Base-by-base conservation (phyloP, 2,888 invertebrate genomes). In the Sinhomidia bicolor region DNA sequence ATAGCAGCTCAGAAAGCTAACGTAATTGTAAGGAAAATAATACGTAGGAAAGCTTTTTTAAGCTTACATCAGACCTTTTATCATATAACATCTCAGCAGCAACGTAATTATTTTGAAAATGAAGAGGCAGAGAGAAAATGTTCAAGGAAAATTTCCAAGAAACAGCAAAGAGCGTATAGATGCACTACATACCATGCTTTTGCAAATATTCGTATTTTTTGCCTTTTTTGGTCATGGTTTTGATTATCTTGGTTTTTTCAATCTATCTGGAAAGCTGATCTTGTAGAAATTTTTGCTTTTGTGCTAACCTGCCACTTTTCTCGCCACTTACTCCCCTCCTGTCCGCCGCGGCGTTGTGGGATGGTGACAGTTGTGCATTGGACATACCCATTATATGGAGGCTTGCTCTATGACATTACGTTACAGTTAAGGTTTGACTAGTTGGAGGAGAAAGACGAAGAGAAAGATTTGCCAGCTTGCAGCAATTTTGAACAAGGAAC, bases 391-490 rank as follows among this genome's bases (percentile, higher is more conserved):
- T 68, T 17, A 17, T 65, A 65, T 23, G 32, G 68, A 36, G 17
- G 36, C 6, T 68, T 36, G 68, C 68, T 36, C 32, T 68, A 32
- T 68, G 68, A 68, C 68, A 68, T 36, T 36, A 32, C 32, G n/a
- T 68, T 68, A 62, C 14, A 32, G 1, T 65, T 3, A 3, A 57
- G 57, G 1, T 17, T 68, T 68, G 68, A n/a, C n/a, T n/a, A n/a
- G 68, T 12, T 65, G 44, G 17, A 71, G 71, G 2, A 12, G 74
- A 47, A 74, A 74, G 80, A 26, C 12, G 71, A 36, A 68, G 23
- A 12, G 54, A 47, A 54, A 47, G 82, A 82, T 82, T 82, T 65
- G 82, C 82, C 54, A 82, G 82, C 82, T 82, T 54, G 68, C 54
- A 68, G 41, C 32, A 68, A 74, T 68, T 82, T 32, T 82, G 54